Base-by-base conservation (phyloP, 2,113 vertebrate genomes). In the Catharus fuscescens region DNA sequence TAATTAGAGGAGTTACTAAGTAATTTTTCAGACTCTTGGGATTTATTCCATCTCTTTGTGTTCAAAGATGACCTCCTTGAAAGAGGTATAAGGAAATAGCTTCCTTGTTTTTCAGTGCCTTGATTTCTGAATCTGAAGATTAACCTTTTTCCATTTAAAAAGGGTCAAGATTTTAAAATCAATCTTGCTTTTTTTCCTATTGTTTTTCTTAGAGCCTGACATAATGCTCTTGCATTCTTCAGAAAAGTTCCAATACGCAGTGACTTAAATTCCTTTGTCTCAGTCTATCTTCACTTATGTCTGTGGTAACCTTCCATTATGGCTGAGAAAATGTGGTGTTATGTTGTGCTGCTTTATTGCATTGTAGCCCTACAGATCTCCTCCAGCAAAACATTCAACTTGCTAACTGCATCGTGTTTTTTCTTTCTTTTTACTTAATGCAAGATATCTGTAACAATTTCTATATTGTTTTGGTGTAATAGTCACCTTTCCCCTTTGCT, bases 1-100 rank as follows among this genome's bases (percentile, higher is more conserved):
- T 81, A 77, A 84, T 86, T 80, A 79, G 20, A 84, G 60, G 69
- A 91, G 54, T 70, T 90, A 32, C 45, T 64, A 53, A 91, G 70
- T 93, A 73, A 69, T 90, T 94, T 95, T 90, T 94, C 62, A 65
- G 79, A 72, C 34, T 69, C 79, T 36, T 65, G 45, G 19, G 48
- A 69, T 17, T 85, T 69, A 42, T 1, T 76, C 47, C 11, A 31
- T 86, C 69, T 84, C 17, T n/a, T 79, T 81, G 6, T 83, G 36
- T 71, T 90, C 67, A 74, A 83, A 90, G 54, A 42, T 70, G 18
- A 44, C 53, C 6, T 60, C 24, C 57, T 65, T 81, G 28, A 92
- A 89, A 74, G 60, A 36, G 21, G 2, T 52, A 10, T 47, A 56
- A 90, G 47, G 82, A 93, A 80, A 59, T 50, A 14, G 24, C 71